Base-by-base conservation (phyloP, 1,140 invertebrate genomes). In the Cyclina sinensis region DNA sequence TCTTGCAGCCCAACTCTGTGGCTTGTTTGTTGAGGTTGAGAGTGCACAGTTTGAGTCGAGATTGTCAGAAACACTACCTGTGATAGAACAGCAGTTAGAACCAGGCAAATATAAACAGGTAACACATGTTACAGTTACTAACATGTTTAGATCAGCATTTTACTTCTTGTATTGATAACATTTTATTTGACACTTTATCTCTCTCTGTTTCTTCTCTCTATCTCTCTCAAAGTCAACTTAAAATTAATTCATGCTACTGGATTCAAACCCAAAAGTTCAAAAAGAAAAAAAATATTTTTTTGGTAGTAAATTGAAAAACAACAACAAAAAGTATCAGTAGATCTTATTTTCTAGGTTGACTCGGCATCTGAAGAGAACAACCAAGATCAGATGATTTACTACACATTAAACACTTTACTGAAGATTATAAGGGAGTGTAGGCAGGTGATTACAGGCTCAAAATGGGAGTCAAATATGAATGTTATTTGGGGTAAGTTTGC, bases 1-100 rank as follows among this genome's bases (percentile, higher is more conserved):
- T 89, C 93, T 98, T 87, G 97, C 96, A 0, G 96, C 96, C 0
- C 97, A 97, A 90, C 91, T 97, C 0, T 95, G 96, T 89, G 97
- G 97, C 0, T 93, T 97, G 46, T 98, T 98, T 95, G 97, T 97
- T 0, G 96, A 96, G 80, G 96, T 97, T 0, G 98, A 98, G 93
- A 95, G 96, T 59, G 95, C 96, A 5, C 94, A 96, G 0, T 98
- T 98, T 91, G 96, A 97, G 84, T 96, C 94, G 2, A 96, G 97
- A n/a, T 91, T 98, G 5, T 91, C 93, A 0, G 89, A 91, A 0
- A 89, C 97, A 5, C 94, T 98, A 0, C 96, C 97, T 3, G 86
- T 97, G n/a, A 89, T 97, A 7, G 94, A 96, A 2, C 94, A 96
- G 39, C 92, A 96, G 9, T 91, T 97, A 0, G 90, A 95, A n/a